Evolutionary conservation across 1,140 invertebrate species (phyloP), one percentile per base, ranked within the genome.

Genomic region (Maniola jurtina): DNA sequence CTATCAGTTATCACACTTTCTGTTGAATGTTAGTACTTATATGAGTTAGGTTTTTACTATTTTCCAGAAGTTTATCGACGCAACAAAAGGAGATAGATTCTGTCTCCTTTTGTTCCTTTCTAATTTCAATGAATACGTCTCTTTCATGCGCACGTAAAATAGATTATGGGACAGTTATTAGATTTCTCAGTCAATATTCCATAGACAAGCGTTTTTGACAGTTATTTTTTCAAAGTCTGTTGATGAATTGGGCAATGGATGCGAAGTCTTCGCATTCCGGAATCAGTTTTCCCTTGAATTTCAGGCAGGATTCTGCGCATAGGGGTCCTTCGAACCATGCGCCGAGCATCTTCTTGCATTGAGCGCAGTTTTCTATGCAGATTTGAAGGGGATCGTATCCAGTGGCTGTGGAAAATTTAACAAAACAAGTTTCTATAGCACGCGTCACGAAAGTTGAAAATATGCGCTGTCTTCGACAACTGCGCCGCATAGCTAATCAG

Each of bases 301-400:
- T 95, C 48, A 96, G 92, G 78, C 96, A 97, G 64, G 94, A 93
- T 72, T 96, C 95, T 0, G 95, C 96, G 79, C 96, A 97, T 0
- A 94, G 92, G 57, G 95, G 93, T 0, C 96, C 96, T 73, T 97
- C 94, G 83, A 97, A 97, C 90, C 96, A 97, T 0, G 93, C 93
- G 0, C 95, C 96, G 70, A 95, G 95, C 94, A 97, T 96, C 80
- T 95, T 96, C 81, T 96, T 96, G 87, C 96, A 97, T 78, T 97
- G 96, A 0, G 95, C 96, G 78, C 96, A 97, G 86, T 97, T 97
- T 71, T 96, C 93, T 47, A 96, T 94, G 81, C 96, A 97, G 34
- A 95, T 91, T 40, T 93, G 93, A 45, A 91, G 62, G 3, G 85
- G 76, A 52, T 91, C 88, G 74, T 88, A 91, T 50, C 85, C 81